phyloP scores from a whole-genome alignment of 35 echinoderm and acorn worm species.

The Anneissia japonica region DNA sequence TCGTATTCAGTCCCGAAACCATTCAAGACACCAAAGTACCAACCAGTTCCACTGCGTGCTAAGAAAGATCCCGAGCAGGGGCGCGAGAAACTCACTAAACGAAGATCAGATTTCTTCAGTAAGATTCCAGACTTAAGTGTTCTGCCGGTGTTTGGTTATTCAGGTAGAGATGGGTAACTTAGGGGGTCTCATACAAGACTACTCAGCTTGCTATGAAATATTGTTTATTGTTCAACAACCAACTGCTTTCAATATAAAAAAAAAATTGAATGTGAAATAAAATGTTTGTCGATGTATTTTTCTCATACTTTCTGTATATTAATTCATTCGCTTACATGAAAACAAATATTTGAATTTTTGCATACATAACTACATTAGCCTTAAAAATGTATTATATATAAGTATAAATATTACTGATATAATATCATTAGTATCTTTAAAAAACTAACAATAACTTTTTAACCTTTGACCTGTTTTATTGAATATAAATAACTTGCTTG shows the following conservation, averaged over 20 bases:
- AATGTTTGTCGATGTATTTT: no score
- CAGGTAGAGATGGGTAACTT: conserved; percentile 8
- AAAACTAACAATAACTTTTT: no score
- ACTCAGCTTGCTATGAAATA: neutral
- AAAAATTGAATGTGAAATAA: neutral
- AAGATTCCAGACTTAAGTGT: conserved; percentile 9
- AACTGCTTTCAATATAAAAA: neutral
- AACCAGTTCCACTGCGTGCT: neutral
- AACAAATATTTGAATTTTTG: no score
- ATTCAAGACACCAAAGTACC: neutral
- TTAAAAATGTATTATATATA: no score
- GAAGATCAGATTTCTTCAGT: conserved; percentile 9
- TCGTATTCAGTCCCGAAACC: neutral
- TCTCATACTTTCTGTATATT: no score
- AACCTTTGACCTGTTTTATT: no score
- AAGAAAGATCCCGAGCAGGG: neutral
- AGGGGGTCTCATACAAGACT: neutral
- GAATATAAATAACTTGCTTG: no score
- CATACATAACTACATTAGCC: no score
- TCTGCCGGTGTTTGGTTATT: conserved; percentile 13
- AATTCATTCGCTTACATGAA: no score
- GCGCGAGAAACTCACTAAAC: neutral
- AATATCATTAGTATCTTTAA: no score
- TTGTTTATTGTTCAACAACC: neutral
- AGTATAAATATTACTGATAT: no score